These are phyloP conservation scores for Pangasius krempfi DNA, from an alignment of 2,797 vertebrate species.

Conservation along the genomic window DNA sequence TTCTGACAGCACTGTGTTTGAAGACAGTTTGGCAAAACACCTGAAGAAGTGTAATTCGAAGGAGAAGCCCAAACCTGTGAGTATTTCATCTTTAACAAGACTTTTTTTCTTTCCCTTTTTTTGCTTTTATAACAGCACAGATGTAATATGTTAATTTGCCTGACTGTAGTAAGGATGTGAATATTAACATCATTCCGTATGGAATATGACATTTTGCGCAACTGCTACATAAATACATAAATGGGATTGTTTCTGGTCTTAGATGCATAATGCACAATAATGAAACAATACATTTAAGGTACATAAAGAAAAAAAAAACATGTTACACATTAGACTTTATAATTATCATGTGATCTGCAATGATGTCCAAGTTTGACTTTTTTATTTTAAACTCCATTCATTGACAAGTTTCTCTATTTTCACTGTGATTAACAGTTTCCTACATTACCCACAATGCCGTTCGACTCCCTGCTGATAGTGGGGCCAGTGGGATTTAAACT, in stretches of 20 bases:
- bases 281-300: background rate
- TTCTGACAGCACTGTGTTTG: slow-evolving; percentile 85
- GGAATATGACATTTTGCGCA: background rate
- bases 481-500: background rate
- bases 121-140: background rate
- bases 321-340: background rate
- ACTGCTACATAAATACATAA: background rate
- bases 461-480: background rate
- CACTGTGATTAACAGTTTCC: background rate
- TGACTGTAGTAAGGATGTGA: background rate
- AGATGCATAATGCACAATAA: background rate
- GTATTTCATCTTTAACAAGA: slow-evolving; percentile 57
- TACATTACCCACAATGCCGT: background rate
- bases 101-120: no score
- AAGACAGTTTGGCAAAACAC: slow-evolving; percentile 89
- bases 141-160: background rate
- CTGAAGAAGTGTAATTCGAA: slow-evolving; percentile 95
- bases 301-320: background rate
- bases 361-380: background rate
- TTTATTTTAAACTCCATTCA: background rate
- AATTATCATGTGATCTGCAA: background rate
- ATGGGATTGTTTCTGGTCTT: background rate
- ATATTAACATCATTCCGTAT: background rate
- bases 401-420: background rate
- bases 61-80: slow-evolving; percentile 89